Conservation (phyloP, 2,113 vertebrate genomes). For the Campylorhamphus procurvoides region DNA sequence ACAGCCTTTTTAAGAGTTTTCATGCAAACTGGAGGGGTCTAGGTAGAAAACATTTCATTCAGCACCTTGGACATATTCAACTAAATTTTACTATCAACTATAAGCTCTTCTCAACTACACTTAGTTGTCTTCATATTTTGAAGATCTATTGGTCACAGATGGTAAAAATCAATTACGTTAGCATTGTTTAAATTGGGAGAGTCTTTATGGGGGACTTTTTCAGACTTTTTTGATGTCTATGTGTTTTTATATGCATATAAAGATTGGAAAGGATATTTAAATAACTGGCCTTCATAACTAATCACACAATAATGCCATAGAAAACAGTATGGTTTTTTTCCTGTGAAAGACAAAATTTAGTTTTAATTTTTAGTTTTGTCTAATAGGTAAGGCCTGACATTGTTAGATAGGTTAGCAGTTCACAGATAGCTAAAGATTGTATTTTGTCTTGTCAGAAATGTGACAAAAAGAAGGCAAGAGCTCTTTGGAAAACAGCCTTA, state of each 20-base stretch:
- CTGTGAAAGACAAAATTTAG: background rate
- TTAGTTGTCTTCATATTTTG: background rate
- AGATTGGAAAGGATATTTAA: background rate
- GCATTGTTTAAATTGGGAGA: background rate
- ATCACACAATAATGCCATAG: background rate
- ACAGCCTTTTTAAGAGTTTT: background rate
- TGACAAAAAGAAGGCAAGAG: background rate
- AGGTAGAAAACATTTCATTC: background rate
- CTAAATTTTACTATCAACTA: background rate
- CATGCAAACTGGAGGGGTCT: background rate
- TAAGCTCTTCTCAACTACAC: background rate
- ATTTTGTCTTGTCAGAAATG: background rate
- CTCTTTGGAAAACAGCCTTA: background rate
- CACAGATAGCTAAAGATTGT: background rate
- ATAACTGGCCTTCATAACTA: background rate
- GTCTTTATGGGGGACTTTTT: rapidly evolving
- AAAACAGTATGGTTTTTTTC: background rate
- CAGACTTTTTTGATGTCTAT: background rate
- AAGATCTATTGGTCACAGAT: background rate
- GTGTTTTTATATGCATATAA: background rate
- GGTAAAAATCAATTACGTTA: background rate
- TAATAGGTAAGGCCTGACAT: background rate
- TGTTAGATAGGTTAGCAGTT: background rate
- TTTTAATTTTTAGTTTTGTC: background rate
- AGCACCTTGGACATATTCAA: background rate